Evolutionary conservation across 2,888 invertebrate genomes (phyloP), one percentile per base, ranked within the genome.

Genomic region (Epistrophe grossulariae): DNA sequence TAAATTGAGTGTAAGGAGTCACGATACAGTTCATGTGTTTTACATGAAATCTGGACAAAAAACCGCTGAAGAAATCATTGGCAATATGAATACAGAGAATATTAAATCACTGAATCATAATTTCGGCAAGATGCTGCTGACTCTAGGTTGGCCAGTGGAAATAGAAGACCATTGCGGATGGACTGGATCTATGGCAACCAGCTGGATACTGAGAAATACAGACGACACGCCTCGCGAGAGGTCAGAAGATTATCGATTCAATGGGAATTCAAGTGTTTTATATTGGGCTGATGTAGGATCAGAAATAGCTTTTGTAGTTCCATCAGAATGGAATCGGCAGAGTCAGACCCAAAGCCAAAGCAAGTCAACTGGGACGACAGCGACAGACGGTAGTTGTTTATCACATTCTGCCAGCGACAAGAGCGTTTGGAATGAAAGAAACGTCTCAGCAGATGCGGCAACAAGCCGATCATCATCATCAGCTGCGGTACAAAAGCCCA

Each of bases 211-310:
- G 89, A 92, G 93, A 92, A 82, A 90, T 84, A 50, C 89, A 87
- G 17, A 89, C 88, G 66, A 84, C 59, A 31, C 72, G 89, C 89
- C 55, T 93, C 94, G 82, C 88, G 95, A 96, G 50, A 4, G 88
- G 59, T 31, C 79, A 0, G 82, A 84, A 15, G 97, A 97, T 59
- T 93, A 95, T 88, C 92, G 96, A 71, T 98, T 97, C 91, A 97
- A 98, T 92, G 98, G 98, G 0, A 95, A 96, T 74, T 95, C 96
- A 79, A 96, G 97, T 92, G 96, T 98, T 4, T 94, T 99, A 1
- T 99, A 99, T 93, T 99, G 99, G 99, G 97, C 98, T 2, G 99
- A 99, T 93, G 97, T 98, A 0, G 96, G 96, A 66, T 97, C 97
- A 5, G 99, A 99, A 94, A 96, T 99, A 74, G 98, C 99, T 2